Conservation (phyloP, 92 coral and sea anemone genomes). For the Diadumene lineata region DNA sequence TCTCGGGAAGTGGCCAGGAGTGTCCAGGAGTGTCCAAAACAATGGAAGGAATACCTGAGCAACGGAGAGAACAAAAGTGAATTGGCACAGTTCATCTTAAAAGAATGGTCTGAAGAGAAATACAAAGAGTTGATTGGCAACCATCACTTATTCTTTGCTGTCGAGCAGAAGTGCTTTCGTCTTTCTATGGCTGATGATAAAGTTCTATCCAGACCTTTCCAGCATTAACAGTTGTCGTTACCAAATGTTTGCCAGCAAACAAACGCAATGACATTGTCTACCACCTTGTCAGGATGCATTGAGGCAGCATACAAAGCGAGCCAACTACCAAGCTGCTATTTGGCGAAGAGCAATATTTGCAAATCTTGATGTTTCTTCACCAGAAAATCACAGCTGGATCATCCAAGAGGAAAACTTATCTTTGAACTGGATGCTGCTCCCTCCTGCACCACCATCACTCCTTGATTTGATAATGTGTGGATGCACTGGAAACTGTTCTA, state of each 20-base stretch:
- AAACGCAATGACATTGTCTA: conserved; percentile 41
- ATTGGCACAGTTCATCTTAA: conserved; percentile 23
- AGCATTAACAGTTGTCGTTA: conserved; percentile 38
- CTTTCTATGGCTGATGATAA: conserved; percentile 41
- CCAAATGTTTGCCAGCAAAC: conserved; percentile 30
- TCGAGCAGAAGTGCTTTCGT: conserved; percentile 41
- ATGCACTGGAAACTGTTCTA: conserved; percentile 49
- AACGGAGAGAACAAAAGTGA: conserved; percentile 38
- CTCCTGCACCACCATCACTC: conserved; percentile 60
- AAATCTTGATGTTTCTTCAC: conserved; percentile 47
- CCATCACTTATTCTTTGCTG: conserved; percentile 39
- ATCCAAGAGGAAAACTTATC: conserved; percentile 34
- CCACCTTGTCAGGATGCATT: conserved; percentile 60
- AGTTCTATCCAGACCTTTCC: conserved; percentile 23
- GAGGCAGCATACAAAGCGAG: conserved; percentile 33
- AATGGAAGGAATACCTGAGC: conserved; percentile 48
- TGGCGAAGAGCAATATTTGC: conserved; percentile 46
- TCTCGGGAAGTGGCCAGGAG: conserved; percentile 52
- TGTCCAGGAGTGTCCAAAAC: conserved; percentile 56
- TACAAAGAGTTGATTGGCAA: conserved; percentile 31
- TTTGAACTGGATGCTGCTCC: conserved; percentile 69
- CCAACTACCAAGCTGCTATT: conserved; percentile 60
- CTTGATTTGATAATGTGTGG: conserved; percentile 57
- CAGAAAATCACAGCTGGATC: conserved; percentile 54
- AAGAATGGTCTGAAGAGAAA: conserved; percentile 43